phyloP scores from a whole-genome alignment of 92 coral and sea anemone genomes.

The Phymanthus crucifer region DNA sequence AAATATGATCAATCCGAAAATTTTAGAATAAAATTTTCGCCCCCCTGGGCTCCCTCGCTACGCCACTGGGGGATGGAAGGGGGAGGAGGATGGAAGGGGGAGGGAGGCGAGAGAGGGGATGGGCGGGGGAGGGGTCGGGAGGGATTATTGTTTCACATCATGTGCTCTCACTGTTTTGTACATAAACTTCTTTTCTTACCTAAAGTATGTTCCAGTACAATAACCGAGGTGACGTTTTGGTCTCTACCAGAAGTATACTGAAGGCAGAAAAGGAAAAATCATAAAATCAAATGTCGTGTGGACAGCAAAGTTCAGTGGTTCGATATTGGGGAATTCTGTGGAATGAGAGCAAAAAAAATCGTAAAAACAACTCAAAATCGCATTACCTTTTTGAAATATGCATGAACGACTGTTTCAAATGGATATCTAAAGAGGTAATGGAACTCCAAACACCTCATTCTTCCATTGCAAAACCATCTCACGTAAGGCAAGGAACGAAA shows the following conservation, averaged over 20 bases:
- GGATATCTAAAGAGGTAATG: slow-evolving; percentile 85
- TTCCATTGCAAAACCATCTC: background rate
- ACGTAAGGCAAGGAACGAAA: background rate
- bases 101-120: too few species aligned
- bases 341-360: background rate
- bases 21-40: too few species aligned
- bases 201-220: slow-evolving; percentile 67
- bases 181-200: slow-evolving; percentile 41
- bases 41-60: too few species aligned
- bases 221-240: slow-evolving; percentile 77
- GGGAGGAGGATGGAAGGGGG: too few species aligned
- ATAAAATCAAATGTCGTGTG: too few species aligned
- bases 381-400: slow-evolving; percentile 89
- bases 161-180: background rate
- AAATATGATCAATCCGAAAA: too few species aligned
- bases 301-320: background rate
- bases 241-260: slow-evolving; percentile 88
- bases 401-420: slow-evolving; percentile 80
- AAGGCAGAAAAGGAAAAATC: background rate
- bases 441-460: slow-evolving; percentile 57
- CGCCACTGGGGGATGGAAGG: too few species aligned
- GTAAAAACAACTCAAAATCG: background rate
- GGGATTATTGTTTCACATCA: background rate
- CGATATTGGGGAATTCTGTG: background rate
- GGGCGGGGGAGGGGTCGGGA: slow-evolving; percentile 8